Conservation (phyloP, 2,888 invertebrate species). For the Leptinotarsa haldemani region DNA sequence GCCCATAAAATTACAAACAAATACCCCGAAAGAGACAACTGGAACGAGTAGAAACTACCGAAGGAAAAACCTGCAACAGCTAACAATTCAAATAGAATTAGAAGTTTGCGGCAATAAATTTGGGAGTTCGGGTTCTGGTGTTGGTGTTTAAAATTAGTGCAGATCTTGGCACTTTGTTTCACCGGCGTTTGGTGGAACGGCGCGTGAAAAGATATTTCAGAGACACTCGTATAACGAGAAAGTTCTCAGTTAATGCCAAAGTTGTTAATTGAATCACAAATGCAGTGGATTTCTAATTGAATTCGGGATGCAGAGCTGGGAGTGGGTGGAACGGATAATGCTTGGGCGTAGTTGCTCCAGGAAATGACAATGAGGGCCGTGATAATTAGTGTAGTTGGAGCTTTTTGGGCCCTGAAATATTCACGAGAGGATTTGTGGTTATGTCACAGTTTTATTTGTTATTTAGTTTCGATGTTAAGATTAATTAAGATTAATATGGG, state of each 20-base stretch:
- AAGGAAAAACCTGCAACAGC: conserved; percentile 10
- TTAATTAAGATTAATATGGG: no score
- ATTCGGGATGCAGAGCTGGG: conserved; percentile 7
- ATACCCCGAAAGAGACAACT: background rate
- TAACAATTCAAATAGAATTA: conserved; percentile 25
- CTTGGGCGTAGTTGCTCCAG: conserved; percentile 24
- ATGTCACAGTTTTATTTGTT: background rate
- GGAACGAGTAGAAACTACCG: conserved; percentile 11
- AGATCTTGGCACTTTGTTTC: conserved; percentile 38
- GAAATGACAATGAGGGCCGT: background rate
- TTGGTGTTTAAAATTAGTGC: conserved; percentile 38
- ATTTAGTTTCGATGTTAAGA: no score
- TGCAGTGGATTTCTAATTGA: conserved; percentile 23
- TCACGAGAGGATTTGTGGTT: background rate
- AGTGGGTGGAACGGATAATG: conserved; percentile 24
- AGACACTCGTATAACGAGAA: conserved; percentile 23
- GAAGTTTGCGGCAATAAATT: conserved; percentile 34
- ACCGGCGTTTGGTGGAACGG: conserved; percentile 19
- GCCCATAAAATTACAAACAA: conserved; percentile 16
- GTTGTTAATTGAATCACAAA: conserved; percentile 30
- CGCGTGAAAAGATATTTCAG: conserved; percentile 28
- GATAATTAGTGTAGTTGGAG: conserved; percentile 4
- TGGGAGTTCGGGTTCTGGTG: conserved; percentile 35
- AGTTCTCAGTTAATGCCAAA: conserved; percentile 20
- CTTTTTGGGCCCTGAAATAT: background rate